These are phyloP conservation scores for Percopsis omiscomaycus DNA, from an alignment of 2,797 vertebrate species.

Conservation along the genomic window DNA sequence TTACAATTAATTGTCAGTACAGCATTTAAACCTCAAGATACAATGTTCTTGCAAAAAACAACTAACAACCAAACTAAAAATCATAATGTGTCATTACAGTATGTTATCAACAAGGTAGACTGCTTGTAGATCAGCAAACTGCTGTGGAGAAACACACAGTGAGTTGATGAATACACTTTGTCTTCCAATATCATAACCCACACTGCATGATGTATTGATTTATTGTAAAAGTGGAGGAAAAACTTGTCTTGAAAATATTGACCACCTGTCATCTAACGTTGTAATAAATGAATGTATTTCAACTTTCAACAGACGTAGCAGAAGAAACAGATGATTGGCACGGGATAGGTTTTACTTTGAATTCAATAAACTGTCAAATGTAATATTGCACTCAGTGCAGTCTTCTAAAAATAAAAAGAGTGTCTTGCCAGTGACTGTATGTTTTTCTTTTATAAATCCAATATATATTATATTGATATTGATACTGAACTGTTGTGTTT, in stretches of 20 bases:
- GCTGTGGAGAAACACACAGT: not conserved
- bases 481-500: not conserved
- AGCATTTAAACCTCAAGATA: not conserved
- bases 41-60: not conserved
- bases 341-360: not conserved
- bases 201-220: conserved; percentile 6
- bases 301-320: conserved; percentile 1
- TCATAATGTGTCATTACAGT: not conserved
- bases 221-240: not conserved
- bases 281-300: conserved; percentile 11
- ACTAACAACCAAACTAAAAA: not conserved
- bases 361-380: not conserved
- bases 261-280: not conserved
- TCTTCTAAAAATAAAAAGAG: not conserved
- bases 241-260: not conserved
- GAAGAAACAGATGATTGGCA: conserved; percentile 2
- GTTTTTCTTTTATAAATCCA: not conserved
- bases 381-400: not conserved
- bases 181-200: conserved; percentile 3
- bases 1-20: not conserved
- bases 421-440: not conserved
- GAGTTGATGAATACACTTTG: not conserved
- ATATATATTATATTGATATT: too few relatives aligned
- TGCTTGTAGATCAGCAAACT: not conserved
- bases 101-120: not conserved